Evolutionary conservation across 2,113 vertebrate species (phyloP).

Genomic region (Pleuronectes platessa): DNA sequence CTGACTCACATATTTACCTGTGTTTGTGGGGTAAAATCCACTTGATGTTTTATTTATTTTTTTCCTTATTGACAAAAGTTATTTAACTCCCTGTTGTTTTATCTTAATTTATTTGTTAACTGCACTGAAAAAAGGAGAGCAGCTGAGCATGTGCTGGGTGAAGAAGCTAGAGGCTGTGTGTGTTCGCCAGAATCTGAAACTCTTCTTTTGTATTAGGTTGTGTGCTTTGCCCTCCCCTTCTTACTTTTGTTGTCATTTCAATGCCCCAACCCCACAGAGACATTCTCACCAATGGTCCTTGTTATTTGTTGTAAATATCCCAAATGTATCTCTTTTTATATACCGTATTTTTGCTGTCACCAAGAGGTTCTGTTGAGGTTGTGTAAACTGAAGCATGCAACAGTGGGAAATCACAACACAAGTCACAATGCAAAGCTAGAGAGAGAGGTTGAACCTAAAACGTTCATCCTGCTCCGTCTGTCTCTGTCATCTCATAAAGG

Average conservation of each 20-base stretch:
- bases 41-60: constrained; percentile 1
- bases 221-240: constrained; percentile 17
- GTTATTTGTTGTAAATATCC: constrained; percentile 74
- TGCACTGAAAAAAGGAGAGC: constrained; percentile 26
- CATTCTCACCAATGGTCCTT: constrained; percentile 42
- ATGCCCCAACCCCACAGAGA: constrained; percentile 11
- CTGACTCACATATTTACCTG: constrained; percentile 29
- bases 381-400: constrained; percentile 61
- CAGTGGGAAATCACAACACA: constrained; percentile 36
- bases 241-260: constrained; percentile 30
- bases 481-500: constrained; percentile 45
- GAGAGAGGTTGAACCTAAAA: constrained; percentile 44
- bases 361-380: constrained; percentile 35
- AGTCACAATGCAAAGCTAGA: constrained; percentile 46
- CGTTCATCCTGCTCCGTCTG: constrained; percentile 26
- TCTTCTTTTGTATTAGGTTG: constrained; percentile 33
- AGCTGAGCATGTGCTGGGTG: constrained; percentile 49
- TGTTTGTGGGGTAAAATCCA: constrained; percentile 39
- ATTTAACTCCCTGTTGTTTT: not conserved
- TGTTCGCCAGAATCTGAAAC: constrained; percentile 34
- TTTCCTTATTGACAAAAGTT: constrained; percentile 22
- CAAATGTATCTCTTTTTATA: constrained; percentile 53
- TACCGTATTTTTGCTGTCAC: constrained; percentile 47
- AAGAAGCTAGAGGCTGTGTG: constrained; percentile 36
- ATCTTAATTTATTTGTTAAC: constrained; percentile 8